Evolutionary conservation across 2,113 vertebrate species (phyloP), one percentile per base, ranked within the genome.

Genomic region (Riparia riparia): DNA sequence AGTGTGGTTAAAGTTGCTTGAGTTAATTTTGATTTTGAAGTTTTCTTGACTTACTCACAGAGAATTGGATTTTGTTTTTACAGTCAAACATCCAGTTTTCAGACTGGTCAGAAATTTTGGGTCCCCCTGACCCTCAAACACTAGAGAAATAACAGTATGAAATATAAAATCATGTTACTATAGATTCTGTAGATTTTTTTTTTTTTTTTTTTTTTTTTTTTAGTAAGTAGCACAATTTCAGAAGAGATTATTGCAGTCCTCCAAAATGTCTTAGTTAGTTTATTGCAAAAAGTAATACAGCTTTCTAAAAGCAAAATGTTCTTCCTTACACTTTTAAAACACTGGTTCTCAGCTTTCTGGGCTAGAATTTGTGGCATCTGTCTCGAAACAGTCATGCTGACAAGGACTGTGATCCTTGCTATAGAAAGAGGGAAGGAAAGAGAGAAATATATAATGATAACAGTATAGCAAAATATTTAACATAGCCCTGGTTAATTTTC

Each of bases 41-140:
- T 50, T 71, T 63, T 72, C 53, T 64, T 68, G 14, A 58, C 20
- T 57, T 22, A 6, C 6, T 68, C 14, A 41, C 7, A 50, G 72
- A 56, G 25, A 68, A 69, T 41, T 69, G 58, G 21, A 39, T 61
- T 74, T 61, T 3, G 0, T 6, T 80, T 94, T 71, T 56, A 14
- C 8, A 49, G 53, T 54, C 34, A 50, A 42, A 61, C 3, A 29
- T 51, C 14, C 45, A 65, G 5, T 65, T 54, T 65, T 70, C 37
- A 50, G 28, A 60, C 19, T 86, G 29, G 7, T 24, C 9, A 28
- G 12, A 61, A 65, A 15, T 60, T 58, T 41, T 41, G 54, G 5
- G 17, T 19, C 4, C 7, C 16, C 2, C 7, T 54, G 22, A 6
- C 3, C 29, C 19, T 10, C 0, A 15, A 73, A 68, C 20, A 28